Conservation (phyloP, 2,797 vertebrate species). For the Dicrostonyx torquatus region DNA sequence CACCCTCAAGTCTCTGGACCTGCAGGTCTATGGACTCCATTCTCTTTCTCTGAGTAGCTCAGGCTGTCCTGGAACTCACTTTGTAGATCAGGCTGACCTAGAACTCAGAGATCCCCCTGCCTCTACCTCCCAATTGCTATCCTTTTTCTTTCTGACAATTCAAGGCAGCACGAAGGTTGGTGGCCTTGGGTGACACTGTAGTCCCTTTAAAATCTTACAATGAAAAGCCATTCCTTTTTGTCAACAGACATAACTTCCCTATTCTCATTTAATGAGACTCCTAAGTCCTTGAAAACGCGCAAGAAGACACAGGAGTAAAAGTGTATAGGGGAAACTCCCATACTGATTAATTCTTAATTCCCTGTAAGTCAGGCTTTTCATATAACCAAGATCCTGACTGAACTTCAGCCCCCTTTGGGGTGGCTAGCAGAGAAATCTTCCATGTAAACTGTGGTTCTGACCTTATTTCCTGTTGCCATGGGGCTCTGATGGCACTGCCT, state of each 20-base stretch:
- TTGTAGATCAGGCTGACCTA: neutral
- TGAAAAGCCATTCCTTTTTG: conserved; percentile 25
- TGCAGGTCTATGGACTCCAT: neutral
- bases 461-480: neutral
- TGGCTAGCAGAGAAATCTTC: neutral
- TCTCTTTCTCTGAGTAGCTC: neutral
- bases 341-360: neutral
- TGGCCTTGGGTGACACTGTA: neutral
- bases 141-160: neutral
- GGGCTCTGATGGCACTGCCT: neutral
- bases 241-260: neutral
- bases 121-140: neutral
- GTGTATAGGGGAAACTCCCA: neutral
- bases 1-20: fast-evolving
- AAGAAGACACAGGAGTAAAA: neutral
- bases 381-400: neutral
- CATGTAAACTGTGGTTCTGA: neutral
- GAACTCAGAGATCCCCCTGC: neutral
- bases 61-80: neutral
- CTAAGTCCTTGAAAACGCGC: neutral
- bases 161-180: neutral
- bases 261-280: conserved; percentile 1
- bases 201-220: neutral
- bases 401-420: neutral
- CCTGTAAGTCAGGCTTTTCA: neutral